Percentiles rank a stretch among this genome's conserved stretches.
These are phyloP conservation scores for Prunella fulvescens DNA, from an alignment of 2,113 vertebrate genomes.

Conservation along the genomic window DNA sequence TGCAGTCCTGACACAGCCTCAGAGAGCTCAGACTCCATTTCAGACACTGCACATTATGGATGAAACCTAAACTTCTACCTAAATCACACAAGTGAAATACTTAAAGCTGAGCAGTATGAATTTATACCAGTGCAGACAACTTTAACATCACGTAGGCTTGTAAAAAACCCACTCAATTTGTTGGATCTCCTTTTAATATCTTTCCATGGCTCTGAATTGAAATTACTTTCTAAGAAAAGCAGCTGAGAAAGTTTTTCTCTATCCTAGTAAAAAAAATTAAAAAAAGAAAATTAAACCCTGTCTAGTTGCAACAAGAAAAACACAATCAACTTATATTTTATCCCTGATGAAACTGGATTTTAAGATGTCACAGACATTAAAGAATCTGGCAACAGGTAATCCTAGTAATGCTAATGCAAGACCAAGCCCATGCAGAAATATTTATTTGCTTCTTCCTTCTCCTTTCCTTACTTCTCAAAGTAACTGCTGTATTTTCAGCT, in stretches of 20 bases:
- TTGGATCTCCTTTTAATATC: neutral
- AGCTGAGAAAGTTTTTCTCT: neutral
- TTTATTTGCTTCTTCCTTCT: neutral
- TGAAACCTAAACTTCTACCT: neutral
- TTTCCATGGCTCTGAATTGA: neutral
- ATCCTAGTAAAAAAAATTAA: neutral
- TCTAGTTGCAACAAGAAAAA: neutral
- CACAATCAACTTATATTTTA: neutral
- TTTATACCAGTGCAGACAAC: neutral
- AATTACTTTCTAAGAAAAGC: conserved; percentile 44
- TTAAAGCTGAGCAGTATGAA: neutral
- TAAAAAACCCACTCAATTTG: neutral
- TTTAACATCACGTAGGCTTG: neutral
- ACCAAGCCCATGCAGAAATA: neutral
- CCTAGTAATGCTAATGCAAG: neutral
- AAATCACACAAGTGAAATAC: neutral
- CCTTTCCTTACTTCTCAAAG: neutral
- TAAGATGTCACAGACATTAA: neutral
- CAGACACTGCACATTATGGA: neutral
- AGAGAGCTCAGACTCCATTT: neutral
- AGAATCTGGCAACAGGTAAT: neutral
- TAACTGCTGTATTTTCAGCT: neutral
- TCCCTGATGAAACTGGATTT: neutral
- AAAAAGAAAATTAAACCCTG: neutral
- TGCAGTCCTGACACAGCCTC: neutral